Evolutionary conservation across 2,113 vertebrate species (phyloP).

Genomic region (Pan paniscus): DNA sequence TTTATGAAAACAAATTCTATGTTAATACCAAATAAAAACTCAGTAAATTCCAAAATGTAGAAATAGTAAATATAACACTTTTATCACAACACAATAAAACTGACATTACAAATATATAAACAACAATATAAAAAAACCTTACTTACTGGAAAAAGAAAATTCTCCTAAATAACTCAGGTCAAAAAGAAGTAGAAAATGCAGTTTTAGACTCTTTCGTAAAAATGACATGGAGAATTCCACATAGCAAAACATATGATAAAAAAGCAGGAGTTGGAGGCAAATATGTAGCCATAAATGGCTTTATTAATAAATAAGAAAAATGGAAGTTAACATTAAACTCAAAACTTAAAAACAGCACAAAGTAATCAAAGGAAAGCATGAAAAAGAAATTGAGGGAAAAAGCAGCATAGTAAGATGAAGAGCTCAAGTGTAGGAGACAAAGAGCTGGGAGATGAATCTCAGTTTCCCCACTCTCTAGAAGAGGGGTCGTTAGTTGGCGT

Average conservation of each 20-base stretch:
- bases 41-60: background rate
- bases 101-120: constrained; percentile 28
- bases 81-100: constrained; percentile 19
- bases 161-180: background rate
- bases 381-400: constrained; percentile 27
- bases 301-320: constrained; percentile 18
- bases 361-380: background rate
- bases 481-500: background rate
- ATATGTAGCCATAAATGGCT: background rate
- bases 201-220: background rate
- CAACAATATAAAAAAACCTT: background rate
- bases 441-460: background rate
- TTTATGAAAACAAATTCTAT: constrained; percentile 24
- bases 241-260: background rate
- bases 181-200: background rate
- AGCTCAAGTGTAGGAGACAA: background rate
- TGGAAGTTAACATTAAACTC: background rate
- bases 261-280: background rate
- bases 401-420: background rate
- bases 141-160: background rate
- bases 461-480: background rate
- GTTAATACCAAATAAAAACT: background rate
- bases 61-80: background rate
- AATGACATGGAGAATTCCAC: background rate
- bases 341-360: background rate